phyloP scores from a whole-genome alignment of 2,797 vertebrate species.

The Nothura maculosa region DNA sequence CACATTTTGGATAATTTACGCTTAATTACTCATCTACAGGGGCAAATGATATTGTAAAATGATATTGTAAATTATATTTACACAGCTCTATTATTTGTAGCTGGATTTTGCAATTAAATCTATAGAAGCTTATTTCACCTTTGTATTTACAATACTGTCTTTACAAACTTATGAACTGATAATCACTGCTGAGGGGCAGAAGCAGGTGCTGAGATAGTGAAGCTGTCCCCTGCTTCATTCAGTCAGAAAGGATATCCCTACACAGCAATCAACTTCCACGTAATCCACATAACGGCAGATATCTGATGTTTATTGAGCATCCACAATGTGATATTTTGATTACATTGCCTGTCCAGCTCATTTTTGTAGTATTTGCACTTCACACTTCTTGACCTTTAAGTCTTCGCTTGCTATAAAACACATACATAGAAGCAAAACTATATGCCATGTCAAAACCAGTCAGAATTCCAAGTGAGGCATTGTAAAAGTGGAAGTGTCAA shows the following conservation, averaged over 20 bases:
- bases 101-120: background rate
- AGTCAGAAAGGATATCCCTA: background rate
- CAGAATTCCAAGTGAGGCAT: background rate
- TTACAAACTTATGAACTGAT: background rate
- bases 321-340: background rate
- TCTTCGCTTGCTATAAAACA: background rate
- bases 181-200: rapidly evolving
- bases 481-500: background rate
- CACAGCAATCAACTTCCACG: background rate
- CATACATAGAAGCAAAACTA: background rate
- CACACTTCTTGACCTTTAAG: background rate
- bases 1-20: background rate
- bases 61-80: background rate
- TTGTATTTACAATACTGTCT: background rate
- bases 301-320: background rate
- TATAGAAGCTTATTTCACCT: background rate
- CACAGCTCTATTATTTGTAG: background rate
- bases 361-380: constrained; percentile 41
- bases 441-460: background rate
- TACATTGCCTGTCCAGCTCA: background rate
- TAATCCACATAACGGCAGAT: background rate
- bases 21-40: background rate
- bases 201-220: background rate
- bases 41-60: background rate
- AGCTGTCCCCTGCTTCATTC: background rate